Percentiles rank a stretch among this genome's conserved stretches.
These are phyloP conservation scores for Dolichotis patagonum DNA, from an alignment of 2,113 vertebrate species.

Conservation along the genomic window DNA sequence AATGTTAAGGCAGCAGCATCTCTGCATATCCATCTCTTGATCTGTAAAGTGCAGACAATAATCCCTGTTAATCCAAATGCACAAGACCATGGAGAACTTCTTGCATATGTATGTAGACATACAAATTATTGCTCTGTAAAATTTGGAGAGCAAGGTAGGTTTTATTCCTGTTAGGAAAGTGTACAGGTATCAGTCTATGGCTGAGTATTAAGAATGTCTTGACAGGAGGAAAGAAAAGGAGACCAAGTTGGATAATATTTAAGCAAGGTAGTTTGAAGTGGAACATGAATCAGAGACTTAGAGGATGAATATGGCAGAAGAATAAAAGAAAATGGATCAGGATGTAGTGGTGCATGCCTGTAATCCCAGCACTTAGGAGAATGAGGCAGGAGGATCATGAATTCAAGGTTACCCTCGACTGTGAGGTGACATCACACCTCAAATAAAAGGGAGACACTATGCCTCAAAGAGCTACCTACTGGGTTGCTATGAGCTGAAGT, in stretches of 20 bases:
- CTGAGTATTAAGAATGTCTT: neutral
- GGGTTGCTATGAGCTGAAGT: neutral
- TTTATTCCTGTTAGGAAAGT: neutral
- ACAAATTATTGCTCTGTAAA: neutral
- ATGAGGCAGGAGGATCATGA: neutral
- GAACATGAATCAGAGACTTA: neutral
- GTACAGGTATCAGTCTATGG: neutral
- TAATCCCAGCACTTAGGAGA: neutral
- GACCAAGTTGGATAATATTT: neutral
- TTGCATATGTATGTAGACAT: neutral
- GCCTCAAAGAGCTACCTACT: neutral
- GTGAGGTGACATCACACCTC: neutral
- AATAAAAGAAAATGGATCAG: neutral
- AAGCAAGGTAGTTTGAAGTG: neutral
- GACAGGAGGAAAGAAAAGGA: neutral
- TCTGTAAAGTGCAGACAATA: neutral
- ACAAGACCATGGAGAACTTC: neutral
- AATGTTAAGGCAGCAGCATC: neutral
- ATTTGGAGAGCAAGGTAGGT: neutral
- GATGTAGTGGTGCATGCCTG: neutral
- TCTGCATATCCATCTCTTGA: neutral
- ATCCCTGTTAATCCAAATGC: neutral
- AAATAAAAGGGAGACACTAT: neutral
- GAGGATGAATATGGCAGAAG: neutral
- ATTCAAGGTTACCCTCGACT: neutral